Evolutionary conservation across 23 tunicate genomes (phyloP), one percentile per base, ranked within the genome.

Genomic region (Corella eumyota): DNA sequence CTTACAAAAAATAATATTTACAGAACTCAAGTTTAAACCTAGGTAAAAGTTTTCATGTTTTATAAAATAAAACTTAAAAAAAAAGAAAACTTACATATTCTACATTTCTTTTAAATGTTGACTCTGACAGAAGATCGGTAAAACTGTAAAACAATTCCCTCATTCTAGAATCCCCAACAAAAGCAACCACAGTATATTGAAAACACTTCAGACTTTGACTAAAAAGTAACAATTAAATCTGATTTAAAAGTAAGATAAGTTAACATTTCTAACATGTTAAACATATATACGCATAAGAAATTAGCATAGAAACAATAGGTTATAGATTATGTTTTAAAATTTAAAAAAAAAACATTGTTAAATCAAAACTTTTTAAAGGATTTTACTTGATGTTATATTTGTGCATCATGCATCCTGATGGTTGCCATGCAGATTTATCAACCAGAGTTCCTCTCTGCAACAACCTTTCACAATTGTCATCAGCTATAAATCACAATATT

Each of bases 341-440:
- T n/a, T n/a, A n/a, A n/a, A n/a, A n/a, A n/a, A n/a, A n/a, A n/a
- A n/a, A n/a, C n/a, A n/a, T n/a, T n/a, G n/a, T n/a, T n/a, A n/a
- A n/a, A n/a, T n/a, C n/a, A n/a, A n/a, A n/a, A n/a, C n/a, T n/a
- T n/a, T n/a, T n/a, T n/a, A n/a, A n/a, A n/a, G n/a, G n/a, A 26
- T 33, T 31, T 6, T 69, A 78, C 86, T 50, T 73, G 48, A 61
- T 38, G 30, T 67, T 60, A 56, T 81, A 81, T 38, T 57, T 64
- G 59, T 81, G 92, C 6, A 81, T 13, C 92, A 81, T 81, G 64
- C 92, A 81, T 9, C 92, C 92, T 66, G 50, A 45, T 17, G 92
- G 81, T 40, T 81, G 92, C 92, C 92, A 81, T 19, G 60, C 33
- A 31, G 34, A 67, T 21, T 33, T 57, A 25, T 81, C 81, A 20